Conservation (phyloP, 2,113 vertebrate genomes). For the Melospiza georgiana region DNA sequence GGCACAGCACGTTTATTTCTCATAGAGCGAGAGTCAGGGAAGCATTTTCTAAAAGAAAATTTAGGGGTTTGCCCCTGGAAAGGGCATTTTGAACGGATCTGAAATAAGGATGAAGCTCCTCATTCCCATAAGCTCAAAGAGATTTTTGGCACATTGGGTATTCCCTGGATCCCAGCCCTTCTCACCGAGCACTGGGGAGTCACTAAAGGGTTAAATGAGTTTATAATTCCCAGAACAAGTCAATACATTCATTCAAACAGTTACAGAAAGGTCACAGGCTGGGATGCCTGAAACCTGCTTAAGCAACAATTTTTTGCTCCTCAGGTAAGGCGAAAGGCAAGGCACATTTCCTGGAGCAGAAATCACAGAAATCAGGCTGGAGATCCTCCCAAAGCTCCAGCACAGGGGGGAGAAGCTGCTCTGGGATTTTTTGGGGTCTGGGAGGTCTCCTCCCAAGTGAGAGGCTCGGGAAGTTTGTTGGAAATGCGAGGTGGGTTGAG, state of each 20-base stretch:
- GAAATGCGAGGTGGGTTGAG: neutral
- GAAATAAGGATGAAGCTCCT: neutral
- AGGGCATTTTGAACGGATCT: neutral
- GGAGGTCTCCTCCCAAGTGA: neutral
- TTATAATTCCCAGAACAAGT: conserved; percentile 57
- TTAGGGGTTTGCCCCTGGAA: neutral
- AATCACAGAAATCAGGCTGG: neutral
- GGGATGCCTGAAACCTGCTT: conserved; percentile 46
- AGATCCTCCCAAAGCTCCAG: neutral
- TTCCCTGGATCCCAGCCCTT: neutral
- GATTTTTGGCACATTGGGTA: neutral
- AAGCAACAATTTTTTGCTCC: conserved; percentile 34
- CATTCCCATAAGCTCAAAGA: neutral
- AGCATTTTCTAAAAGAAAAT: neutral
- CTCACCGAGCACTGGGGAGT: neutral
- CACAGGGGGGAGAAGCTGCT: neutral
- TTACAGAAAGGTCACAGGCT: conserved; percentile 46
- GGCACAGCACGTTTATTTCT: conserved; percentile 31
- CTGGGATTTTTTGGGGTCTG: neutral
- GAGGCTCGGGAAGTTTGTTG: neutral
- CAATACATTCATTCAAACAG: conserved; percentile 42
- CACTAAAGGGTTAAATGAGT: conserved; percentile 39
- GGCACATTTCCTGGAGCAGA: neutral
- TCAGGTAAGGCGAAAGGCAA: neutral
- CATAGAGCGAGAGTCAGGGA: neutral